Conservation (phyloP, 2,797 vertebrate species). For the Eulemur albifrons region DNA sequence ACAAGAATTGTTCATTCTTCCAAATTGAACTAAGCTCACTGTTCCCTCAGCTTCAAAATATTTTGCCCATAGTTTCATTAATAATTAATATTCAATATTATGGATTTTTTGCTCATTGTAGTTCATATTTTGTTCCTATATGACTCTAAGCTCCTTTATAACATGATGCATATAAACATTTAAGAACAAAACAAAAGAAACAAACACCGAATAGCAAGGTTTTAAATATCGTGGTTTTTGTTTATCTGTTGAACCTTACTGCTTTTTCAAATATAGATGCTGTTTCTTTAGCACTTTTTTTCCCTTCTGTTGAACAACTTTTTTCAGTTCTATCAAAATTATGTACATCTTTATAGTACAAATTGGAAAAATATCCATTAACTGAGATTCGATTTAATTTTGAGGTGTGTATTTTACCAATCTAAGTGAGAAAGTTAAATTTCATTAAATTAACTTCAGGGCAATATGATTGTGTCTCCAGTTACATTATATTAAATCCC, state of each 20-base stretch:
- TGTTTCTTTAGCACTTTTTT: background rate
- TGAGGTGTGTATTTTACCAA: background rate
- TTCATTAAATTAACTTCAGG: slow-evolving; percentile 22
- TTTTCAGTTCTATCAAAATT: background rate
- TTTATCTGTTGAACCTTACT: background rate
- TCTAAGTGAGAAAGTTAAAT: background rate
- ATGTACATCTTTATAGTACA: background rate
- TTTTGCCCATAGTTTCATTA: background rate
- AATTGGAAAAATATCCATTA: background rate
- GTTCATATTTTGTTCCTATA: background rate
- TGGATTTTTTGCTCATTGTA: background rate
- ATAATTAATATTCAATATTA: background rate
- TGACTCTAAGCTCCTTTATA: background rate
- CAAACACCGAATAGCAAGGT: background rate
- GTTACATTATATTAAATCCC: background rate
- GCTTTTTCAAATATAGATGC: background rate
- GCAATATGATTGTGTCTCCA: background rate
- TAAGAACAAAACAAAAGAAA: background rate
- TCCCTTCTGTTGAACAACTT: background rate
- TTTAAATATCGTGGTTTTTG: background rate
- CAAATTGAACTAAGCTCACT: background rate
- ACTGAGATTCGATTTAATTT: background rate
- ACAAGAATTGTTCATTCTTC: background rate
- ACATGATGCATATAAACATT: background rate
- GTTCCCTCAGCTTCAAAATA: background rate